phyloP scores from a whole-genome alignment of 2,113 vertebrate species.

The Calidris pygmaea region DNA sequence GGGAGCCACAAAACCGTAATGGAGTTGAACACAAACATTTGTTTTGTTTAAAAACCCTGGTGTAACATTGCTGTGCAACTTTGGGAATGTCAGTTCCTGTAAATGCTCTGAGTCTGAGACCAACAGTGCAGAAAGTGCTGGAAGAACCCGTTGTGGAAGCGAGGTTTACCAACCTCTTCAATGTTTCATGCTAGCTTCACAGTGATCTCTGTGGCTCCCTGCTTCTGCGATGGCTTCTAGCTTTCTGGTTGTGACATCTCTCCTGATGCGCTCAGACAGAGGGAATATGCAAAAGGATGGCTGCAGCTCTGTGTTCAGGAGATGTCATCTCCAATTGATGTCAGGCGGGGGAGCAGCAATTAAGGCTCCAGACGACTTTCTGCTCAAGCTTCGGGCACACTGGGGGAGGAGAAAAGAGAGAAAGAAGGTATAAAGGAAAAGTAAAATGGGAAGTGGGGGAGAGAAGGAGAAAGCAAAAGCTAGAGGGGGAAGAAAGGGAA shows the following conservation, averaged over 20 bases:
- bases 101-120: constrained; percentile 38
- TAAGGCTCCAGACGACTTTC: constrained; percentile 46
- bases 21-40: constrained; percentile 58
- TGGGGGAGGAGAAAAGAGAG: constrained; percentile 2
- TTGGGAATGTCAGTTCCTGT: constrained; percentile 67
- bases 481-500: neutral
- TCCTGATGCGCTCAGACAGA: constrained; percentile 77
- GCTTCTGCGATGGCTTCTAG: constrained; percentile 62
- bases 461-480: neutral
- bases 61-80: constrained; percentile 34
- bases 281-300: constrained; percentile 80
- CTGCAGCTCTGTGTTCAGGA: constrained; percentile 69
- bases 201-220: constrained; percentile 27
- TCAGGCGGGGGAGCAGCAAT: constrained; percentile 69
- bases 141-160: constrained; percentile 64
- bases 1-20: constrained; percentile 4
- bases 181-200: constrained; percentile 55
- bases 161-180: constrained; percentile 65
- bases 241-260: constrained; percentile 73
- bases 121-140: constrained; percentile 54
- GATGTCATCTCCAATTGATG: constrained; percentile 74
- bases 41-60: constrained; percentile 67
- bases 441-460: neutral
- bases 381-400: constrained; percentile 52
- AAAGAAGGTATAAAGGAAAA: neutral